These are phyloP conservation scores for Paralichthys olivaceus DNA, from an alignment of 2,113 vertebrate species.

Conservation along the genomic window DNA sequence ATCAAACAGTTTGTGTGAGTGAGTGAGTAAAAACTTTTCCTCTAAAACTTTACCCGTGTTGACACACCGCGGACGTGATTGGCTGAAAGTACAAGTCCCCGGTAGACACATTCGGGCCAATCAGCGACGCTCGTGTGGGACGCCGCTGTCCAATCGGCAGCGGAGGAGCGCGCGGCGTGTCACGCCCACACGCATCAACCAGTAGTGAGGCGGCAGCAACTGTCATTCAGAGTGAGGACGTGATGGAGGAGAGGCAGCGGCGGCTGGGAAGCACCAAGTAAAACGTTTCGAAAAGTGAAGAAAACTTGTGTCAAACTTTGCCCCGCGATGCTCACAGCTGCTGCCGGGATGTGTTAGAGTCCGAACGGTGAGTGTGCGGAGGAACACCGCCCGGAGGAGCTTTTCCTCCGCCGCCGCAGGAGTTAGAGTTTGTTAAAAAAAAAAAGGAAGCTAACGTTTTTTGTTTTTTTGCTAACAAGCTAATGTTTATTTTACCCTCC, in stretches of 20 bases:
- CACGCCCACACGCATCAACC: slow-evolving; percentile 68
- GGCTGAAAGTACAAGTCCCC: slow-evolving; percentile 42
- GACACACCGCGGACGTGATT: slow-evolving; percentile 43
- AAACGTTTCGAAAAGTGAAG: slow-evolving; percentile 34
- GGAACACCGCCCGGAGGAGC: background rate
- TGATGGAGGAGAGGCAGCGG: slow-evolving; percentile 53
- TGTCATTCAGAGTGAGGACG: slow-evolving; percentile 76
- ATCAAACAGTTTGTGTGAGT: too few relatives aligned
- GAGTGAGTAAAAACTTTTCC: background rate
- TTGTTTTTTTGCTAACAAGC: slow-evolving; percentile 60
- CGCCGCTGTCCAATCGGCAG: slow-evolving; percentile 60
- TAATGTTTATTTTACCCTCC: slow-evolving; percentile 68
- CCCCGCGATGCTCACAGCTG: background rate
- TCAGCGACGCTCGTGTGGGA: slow-evolving; percentile 51
- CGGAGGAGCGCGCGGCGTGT: background rate
- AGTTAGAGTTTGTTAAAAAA: slow-evolving; percentile 51
- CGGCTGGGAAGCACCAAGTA: slow-evolving; percentile 31
- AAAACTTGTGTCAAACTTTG: slow-evolving; percentile 63
- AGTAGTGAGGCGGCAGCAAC: slow-evolving; percentile 63
- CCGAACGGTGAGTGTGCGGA: slow-evolving; percentile 64
- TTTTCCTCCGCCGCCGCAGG: slow-evolving; percentile 32
- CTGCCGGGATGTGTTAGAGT: slow-evolving; percentile 39
- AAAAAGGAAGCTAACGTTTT: slow-evolving; percentile 75
- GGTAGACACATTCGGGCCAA: slow-evolving; percentile 47
- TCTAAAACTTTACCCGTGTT: background rate